Evolutionary conservation across 2,888 invertebrate genomes (phyloP).

Genomic region (Tetranychus truncatus): DNA sequence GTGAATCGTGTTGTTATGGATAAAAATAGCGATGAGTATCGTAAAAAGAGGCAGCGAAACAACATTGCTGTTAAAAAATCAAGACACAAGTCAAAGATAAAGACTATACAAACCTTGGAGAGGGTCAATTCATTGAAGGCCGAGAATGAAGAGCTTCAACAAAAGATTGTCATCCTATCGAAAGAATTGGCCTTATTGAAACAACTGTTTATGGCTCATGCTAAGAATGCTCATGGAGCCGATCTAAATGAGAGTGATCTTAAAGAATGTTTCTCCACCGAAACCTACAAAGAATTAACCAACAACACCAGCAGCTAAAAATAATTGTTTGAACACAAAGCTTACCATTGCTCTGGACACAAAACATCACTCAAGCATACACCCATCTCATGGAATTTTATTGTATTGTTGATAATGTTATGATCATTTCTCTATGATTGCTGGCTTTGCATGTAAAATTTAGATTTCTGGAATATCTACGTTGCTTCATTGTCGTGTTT

Average conservation of each 20-base stretch:
- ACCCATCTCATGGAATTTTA: no score
- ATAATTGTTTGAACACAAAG: no score
- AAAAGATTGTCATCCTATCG: slow-evolving; percentile 58
- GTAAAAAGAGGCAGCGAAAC: slow-evolving; percentile 53
- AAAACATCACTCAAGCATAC: no score
- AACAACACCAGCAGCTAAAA: neutral
- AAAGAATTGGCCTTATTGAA: slow-evolving; percentile 60
- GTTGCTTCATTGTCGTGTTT: no score
- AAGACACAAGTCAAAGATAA: slow-evolving; percentile 46
- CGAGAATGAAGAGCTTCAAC: slow-evolving; percentile 59
- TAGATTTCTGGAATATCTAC: no score
- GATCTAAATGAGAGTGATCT: neutral
- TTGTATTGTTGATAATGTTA: no score
- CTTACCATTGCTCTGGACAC: no score
- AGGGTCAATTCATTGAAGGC: slow-evolving; percentile 53
- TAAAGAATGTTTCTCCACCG: neutral
- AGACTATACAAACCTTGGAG: slow-evolving; percentile 55
- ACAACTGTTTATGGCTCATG: slow-evolving; percentile 59
- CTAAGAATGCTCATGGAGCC: neutral
- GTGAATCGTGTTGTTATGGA: slow-evolving; percentile 23
- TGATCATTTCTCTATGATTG: no score
- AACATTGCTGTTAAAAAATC: slow-evolving; percentile 68
- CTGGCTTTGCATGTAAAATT: no score
- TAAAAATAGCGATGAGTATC: slow-evolving; percentile 44
- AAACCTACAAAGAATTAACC: neutral